These are phyloP conservation scores for Luperina testacea DNA, from an alignment of 2,888 invertebrate genomes.

Conservation along the genomic window DNA sequence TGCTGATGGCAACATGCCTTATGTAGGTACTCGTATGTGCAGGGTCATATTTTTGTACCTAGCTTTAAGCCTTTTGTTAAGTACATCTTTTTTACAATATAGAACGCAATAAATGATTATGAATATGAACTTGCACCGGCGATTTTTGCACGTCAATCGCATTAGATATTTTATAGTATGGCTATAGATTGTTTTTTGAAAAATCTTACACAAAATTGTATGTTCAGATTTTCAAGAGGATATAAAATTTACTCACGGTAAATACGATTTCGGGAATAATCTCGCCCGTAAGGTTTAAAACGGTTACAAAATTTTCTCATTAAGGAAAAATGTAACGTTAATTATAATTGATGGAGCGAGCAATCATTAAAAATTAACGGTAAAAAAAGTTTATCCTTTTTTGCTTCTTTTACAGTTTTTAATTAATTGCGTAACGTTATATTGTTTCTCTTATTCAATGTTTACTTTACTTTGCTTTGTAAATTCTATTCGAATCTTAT, in stretches of 20 bases:
- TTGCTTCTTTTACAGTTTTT: constrained; percentile 29
- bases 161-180: background rate
- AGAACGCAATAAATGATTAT: background rate
- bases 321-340: constrained; percentile 42
- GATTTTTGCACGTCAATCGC: background rate
- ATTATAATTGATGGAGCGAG: constrained; percentile 41
- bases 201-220: background rate
- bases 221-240: background rate
- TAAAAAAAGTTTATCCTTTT: constrained; percentile 17
- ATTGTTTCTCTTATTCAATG: constrained; percentile 13
- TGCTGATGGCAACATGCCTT: too few relatives aligned
- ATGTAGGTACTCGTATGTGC: too few relatives aligned
- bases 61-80: too few relatives aligned
- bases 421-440: constrained; percentile 50
- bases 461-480: constrained; percentile 33
- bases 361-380: constrained; percentile 46
- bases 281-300: constrained; percentile 15
- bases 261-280: constrained; percentile 11
- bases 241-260: background rate
- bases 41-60: too few relatives aligned
- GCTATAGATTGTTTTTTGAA: background rate
- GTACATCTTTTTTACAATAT: too few relatives aligned
- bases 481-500: background rate
- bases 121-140: background rate
- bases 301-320: constrained; percentile 31